phyloP scores from a whole-genome alignment of 2,888 invertebrate species.

The Scelioninae gen. 2 region DNA sequence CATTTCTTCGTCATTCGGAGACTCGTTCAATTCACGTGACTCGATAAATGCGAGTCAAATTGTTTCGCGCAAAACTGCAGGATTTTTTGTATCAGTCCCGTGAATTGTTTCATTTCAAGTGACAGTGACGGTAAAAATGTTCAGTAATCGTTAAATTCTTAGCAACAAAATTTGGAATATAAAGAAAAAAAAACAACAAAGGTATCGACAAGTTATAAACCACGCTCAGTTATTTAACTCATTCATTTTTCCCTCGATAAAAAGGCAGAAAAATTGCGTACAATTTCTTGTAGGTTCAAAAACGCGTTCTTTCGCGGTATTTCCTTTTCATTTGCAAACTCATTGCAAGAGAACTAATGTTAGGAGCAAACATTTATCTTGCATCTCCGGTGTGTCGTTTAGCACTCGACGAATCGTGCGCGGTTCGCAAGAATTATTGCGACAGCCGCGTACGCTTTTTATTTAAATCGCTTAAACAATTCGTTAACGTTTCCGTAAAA shows the following conservation, averaged over 20 bases:
- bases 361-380: constrained; percentile 14
- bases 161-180: background rate
- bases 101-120: constrained; percentile 16
- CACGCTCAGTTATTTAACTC: background rate
- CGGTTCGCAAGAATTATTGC: background rate
- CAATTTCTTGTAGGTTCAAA: background rate
- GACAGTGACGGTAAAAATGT: constrained; percentile 22
- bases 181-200: background rate
- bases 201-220: background rate
- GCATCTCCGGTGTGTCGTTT: constrained; percentile 16
- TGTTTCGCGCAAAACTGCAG: too few relatives aligned
- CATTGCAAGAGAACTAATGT: background rate
- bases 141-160: constrained; percentile 11
- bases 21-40: constrained; percentile 19
- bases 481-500: background rate
- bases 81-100: too few relatives aligned
- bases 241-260: background rate
- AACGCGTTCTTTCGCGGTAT: background rate
- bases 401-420: background rate
- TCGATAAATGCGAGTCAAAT: constrained; percentile 25
- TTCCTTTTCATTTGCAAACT: background rate
- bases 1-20: constrained; percentile 5
- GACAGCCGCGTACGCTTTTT: constrained; percentile 10
- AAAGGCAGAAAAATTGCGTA: background rate
- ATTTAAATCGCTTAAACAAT: constrained; percentile 1